Evolutionary conservation across 2,113 vertebrate genomes (phyloP), one percentile per base, ranked within the genome.

Genomic region (Dissostichus mawsoni): DNA sequence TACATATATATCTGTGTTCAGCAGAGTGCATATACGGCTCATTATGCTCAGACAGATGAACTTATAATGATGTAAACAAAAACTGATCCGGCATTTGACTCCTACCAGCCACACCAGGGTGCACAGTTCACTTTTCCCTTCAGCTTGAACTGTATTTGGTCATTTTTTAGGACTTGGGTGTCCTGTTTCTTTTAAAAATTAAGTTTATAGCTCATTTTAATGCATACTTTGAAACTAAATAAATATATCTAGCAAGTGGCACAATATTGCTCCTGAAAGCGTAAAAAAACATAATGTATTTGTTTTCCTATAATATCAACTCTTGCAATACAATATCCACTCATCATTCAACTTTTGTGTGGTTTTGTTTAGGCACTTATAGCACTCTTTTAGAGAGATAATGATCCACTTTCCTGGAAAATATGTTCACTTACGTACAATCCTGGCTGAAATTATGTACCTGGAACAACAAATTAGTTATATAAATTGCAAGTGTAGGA

Each of bases 1-100:
- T 77, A 89, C 73, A 87, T 87, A 82, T 23, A 66, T 33, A 44
- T 55, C 4, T 5, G 44, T 44, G 72, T 59, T 68, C 57, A 71
- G 83, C 65, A 68, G 51, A 68, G 74, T 62, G 65, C 79, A 52
- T 75, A 69, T 44, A 56, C 56, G 63, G 29, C 18, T 82, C 74
- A 80, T 83, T 20, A 74, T 59, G 9, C 14, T 62, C 36, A 14
- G 41, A 48, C 10, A 20, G 48, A 71, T 81, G 29, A 17, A 73
- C 13, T 71, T 63, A 63, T 9, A 47, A 52, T 68, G 41, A 36
- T 52, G 29, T 66, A 61, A 77, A 51, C 66, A 81, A 69, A 76
- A 71, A 76, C n/a, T 6, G 50, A 62, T 75, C 53, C 25, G 16
- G 44, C 33, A n/a, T 58, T 18, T 74, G 51, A 76, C 25, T 80